phyloP scores from a whole-genome alignment of 1,140 invertebrate genomes.

The Tachypleus tridentatus region DNA sequence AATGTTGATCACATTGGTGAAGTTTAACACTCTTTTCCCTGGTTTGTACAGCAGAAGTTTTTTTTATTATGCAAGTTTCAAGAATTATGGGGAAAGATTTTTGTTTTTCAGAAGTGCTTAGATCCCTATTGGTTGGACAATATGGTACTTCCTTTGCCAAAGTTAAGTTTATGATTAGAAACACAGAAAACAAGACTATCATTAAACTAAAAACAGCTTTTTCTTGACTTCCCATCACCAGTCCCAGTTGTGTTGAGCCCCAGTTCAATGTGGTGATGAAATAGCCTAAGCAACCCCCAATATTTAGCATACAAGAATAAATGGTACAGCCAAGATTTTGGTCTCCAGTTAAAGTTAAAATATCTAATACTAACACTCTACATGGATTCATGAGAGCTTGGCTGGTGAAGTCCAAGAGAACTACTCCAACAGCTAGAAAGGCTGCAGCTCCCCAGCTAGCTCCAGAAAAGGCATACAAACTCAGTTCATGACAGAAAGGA shows the following conservation, averaged over 20 bases:
- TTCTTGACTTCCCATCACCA: constrained; percentile 21
- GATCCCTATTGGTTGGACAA: constrained; percentile 3
- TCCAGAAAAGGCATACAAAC: constrained; percentile 11
- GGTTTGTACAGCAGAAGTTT: not conserved
- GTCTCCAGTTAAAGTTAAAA: constrained; percentile 25
- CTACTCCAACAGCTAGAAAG: constrained; percentile 32
- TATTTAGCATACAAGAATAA: constrained; percentile 39
- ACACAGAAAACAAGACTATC: constrained; percentile 22
- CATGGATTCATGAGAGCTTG: constrained; percentile 40
- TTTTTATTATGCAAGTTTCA: not conserved
- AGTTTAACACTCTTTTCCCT: no score
- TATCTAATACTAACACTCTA: constrained; percentile 38
- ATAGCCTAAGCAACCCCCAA: constrained; percentile 40
- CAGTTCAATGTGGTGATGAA: constrained; percentile 40
- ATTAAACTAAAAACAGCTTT: constrained; percentile 24
- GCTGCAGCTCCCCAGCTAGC: constrained; percentile 28
- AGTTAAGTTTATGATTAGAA: constrained; percentile 23
- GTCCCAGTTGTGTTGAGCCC: constrained; percentile 22
- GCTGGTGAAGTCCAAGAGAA: constrained; percentile 39
- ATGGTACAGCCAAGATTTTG: constrained; percentile 35
- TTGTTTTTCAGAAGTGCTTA: not conserved
- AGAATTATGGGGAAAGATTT: not conserved
- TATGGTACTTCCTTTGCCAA: constrained; percentile 22
- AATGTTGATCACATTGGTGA: not conserved
- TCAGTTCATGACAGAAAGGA: constrained; percentile 30